phyloP scores from a whole-genome alignment of 2,888 invertebrate species.

The Drosophila buzzatii region DNA sequence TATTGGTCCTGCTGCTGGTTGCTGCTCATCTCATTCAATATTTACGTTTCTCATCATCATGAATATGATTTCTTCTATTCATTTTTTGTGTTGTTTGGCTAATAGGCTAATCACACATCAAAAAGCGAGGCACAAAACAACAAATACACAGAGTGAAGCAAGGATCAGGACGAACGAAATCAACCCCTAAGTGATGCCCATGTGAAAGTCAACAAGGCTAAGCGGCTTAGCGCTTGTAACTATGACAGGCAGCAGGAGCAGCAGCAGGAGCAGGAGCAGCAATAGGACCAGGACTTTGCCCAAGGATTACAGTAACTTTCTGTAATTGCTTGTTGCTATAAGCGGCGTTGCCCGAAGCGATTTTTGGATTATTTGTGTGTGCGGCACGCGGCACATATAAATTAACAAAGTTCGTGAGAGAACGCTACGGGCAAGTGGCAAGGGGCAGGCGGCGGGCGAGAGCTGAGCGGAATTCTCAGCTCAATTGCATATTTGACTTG shows the following conservation, averaged over 20 bases:
- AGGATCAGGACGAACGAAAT: constrained; percentile 43
- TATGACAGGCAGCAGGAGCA: constrained; percentile 61
- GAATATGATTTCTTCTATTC: constrained; percentile 31
- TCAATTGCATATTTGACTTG: constrained; percentile 73
- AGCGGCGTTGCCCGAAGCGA: constrained; percentile 60
- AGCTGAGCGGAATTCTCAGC: constrained; percentile 33
- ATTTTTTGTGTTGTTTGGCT: constrained; percentile 68
- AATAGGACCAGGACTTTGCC: constrained; percentile 39
- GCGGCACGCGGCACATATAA: constrained; percentile 78
- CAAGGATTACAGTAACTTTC: constrained; percentile 76
- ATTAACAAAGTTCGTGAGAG: constrained; percentile 76
- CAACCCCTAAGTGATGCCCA: constrained; percentile 76
- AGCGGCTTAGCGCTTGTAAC: constrained; percentile 83
- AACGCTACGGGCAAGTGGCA: constrained; percentile 8
- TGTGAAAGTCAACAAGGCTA: constrained; percentile 84
- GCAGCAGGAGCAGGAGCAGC: constrained; percentile 24
- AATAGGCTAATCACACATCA: constrained; percentile 83
- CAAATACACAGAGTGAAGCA: constrained; percentile 44
- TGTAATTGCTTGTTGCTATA: constrained; percentile 83
- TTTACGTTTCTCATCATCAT: constrained; percentile 81
- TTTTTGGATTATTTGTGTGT: constrained; percentile 61
- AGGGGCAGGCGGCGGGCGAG: not conserved
- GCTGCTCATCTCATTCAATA: constrained; percentile 67
- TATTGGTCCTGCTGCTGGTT: constrained; percentile 47
- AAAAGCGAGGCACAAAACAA: constrained; percentile 64